Conservation (phyloP, 2,888 invertebrate genomes). For the Drosophila borealis region DNA sequence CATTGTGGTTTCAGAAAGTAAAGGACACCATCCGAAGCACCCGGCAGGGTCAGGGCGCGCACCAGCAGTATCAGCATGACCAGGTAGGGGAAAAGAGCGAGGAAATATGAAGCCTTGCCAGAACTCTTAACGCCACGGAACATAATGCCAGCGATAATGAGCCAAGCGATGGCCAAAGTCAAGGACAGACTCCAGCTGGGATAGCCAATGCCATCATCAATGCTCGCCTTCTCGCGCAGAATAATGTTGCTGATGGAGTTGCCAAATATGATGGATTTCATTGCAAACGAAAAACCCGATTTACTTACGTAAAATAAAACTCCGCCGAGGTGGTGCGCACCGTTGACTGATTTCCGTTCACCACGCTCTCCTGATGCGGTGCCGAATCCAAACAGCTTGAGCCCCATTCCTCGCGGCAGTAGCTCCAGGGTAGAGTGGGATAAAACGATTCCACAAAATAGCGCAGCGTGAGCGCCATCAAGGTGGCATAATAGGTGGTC, state of each 20-base stretch:
- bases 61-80: slow-evolving; percentile 87
- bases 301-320: slow-evolving; percentile 85
- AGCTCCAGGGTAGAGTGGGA: slow-evolving; percentile 87
- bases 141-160: slow-evolving; percentile 86
- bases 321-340: slow-evolving; percentile 83
- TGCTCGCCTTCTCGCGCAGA: slow-evolving; percentile 85
- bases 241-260: slow-evolving; percentile 85
- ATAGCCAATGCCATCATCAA: slow-evolving; percentile 86
- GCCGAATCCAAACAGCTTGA: slow-evolving; percentile 81
- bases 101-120: slow-evolving; percentile 89
- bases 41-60: slow-evolving; percentile 87
- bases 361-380: slow-evolving; percentile 33
- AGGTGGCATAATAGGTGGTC: slow-evolving; percentile 88
- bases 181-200: slow-evolving; percentile 86
- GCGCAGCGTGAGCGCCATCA: slow-evolving; percentile 88
- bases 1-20: slow-evolving; percentile 89
- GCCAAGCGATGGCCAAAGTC: slow-evolving; percentile 86
- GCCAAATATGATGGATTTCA: background rate
- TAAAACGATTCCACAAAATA: slow-evolving; percentile 88
- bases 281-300: background rate
- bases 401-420: slow-evolving; percentile 87
- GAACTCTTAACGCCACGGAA: slow-evolving; percentile 87
- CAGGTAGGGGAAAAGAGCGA: slow-evolving; percentile 89
- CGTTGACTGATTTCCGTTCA: slow-evolving; percentile 18
- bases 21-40: slow-evolving; percentile 87